Evolutionary conservation across 2,888 invertebrate species (phyloP).

Genomic region (Escarpia spicata): DNA sequence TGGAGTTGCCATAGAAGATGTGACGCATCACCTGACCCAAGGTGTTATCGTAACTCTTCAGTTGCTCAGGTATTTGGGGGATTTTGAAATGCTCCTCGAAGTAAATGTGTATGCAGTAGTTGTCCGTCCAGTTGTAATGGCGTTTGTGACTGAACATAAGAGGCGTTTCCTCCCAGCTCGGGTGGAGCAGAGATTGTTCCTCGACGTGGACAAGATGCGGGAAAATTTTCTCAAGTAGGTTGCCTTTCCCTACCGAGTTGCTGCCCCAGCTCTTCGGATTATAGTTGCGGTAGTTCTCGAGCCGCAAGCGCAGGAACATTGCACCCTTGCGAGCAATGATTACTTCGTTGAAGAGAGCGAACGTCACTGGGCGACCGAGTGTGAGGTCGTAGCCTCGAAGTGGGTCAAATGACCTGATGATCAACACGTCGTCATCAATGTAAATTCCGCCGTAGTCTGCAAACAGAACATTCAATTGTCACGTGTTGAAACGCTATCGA

Average conservation of each 20-base stretch:
- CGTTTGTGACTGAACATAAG: constrained; percentile 1
- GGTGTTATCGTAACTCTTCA: not conserved
- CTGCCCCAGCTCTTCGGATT: constrained; percentile 19
- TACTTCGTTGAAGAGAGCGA: constrained; percentile 22
- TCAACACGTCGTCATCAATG: not conserved
- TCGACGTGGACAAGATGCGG: constrained; percentile 21
- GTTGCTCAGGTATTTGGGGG: not conserved
- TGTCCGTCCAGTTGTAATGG: constrained; percentile 18
- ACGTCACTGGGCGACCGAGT: not conserved
- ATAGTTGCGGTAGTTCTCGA: constrained; percentile 26
- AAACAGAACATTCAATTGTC: not conserved
- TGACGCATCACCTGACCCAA: constrained; percentile 18
- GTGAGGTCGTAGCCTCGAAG: not conserved
- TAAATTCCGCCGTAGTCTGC: not conserved
- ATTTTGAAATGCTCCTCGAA: not conserved
- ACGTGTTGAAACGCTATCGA: no score
- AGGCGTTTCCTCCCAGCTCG: not conserved
- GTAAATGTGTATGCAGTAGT: constrained; percentile 20
- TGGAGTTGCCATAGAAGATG: constrained; percentile 8
- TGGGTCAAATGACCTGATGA: not conserved
- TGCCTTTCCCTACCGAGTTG: constrained; percentile 23
- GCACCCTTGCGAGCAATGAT: constrained; percentile 18
- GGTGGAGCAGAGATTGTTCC: not conserved
- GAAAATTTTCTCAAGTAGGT: not conserved
- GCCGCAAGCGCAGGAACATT: constrained; percentile 25